Evolutionary conservation across 2,113 vertebrate genomes (phyloP), one percentile per base, ranked within the genome.

Genomic region (Esox niger): DNA sequence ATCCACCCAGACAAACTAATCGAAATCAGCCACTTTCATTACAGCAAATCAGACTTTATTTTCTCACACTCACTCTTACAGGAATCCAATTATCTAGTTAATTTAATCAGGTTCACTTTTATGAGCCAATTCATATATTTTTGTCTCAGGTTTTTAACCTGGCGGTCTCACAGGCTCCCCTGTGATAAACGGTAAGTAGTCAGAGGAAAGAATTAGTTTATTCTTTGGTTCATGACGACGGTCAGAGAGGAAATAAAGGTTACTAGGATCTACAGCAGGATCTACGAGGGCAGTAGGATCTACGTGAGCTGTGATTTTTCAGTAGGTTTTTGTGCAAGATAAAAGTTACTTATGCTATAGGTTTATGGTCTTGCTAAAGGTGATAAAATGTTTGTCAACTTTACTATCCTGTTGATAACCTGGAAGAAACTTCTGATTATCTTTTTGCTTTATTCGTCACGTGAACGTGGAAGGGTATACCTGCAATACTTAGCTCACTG

Each of bases 81-180:
- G 43, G 68, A 80, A 84, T 82, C 77, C 77, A 79, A 79, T 82
- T 85, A 69, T 78, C 54, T 73, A 63, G 67, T 70, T 78, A 80
- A 87, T 83, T 83, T 73, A 81, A 84, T 83, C 77, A 76, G 62
- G 54, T 46, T 15, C 38, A 43, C 47, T 83, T 88, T 77, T 78
- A 84, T 83, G 75, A 77, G 68, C 71, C 64, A 73, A 60, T 83
- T 75, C 61, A 75, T 76, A 15, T 29, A 31, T 68, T 65, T 74
- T 55, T 64, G 73, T 56, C 71, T 25, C 11, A 69, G 43, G 5
- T 46, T 82, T 31, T 47, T 46, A 35, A 69, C 70, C 69, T 54
- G 27, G 27, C 21, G 9, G 56, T 64, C 71, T 66, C 71, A 64
- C 49, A 15, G n/a, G 55, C 47, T 58, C 35, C 59, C 63, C 68